These are phyloP conservation scores for Criorhina ranunculi DNA, from an alignment of 2,888 invertebrate species.

Conservation along the genomic window DNA sequence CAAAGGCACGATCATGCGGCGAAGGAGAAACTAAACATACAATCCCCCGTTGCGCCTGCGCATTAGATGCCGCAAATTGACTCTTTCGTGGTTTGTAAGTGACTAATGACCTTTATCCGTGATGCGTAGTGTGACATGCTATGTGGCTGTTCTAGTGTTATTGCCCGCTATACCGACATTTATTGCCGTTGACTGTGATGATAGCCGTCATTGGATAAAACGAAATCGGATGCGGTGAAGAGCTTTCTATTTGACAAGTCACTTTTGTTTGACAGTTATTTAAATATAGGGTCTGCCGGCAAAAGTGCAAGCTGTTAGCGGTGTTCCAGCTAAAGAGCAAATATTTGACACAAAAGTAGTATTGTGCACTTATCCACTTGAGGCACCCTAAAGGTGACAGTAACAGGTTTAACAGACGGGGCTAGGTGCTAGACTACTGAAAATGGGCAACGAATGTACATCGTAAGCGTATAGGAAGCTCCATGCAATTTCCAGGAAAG, in stretches of 20 bases:
- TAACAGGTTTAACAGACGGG: too few relatives aligned
- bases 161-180: not conserved
- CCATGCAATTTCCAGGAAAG: too few relatives aligned
- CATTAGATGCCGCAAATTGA: slow-evolving; percentile 17
- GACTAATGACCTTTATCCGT: slow-evolving; percentile 46
- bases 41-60: slow-evolving; percentile 18
- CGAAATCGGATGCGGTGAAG: slow-evolving; percentile 14
- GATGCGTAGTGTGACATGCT: slow-evolving; percentile 24
- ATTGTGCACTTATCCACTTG: not conserved
- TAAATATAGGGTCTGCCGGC: not conserved
- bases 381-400: too few relatives aligned
- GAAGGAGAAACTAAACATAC: slow-evolving; percentile 6
- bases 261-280: slow-evolving; percentile 34
- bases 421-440: too few relatives aligned
- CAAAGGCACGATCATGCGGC: not conserved
- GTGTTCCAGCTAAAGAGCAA: slow-evolving; percentile 6
- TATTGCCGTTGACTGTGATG: slow-evolving; percentile 1
- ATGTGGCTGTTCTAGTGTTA: not conserved
- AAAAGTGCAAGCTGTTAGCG: slow-evolving; percentile 22
- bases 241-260: slow-evolving; percentile 40
- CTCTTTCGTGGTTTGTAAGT: slow-evolving; percentile 6
- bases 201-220: slow-evolving; percentile 12
- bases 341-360: slow-evolving; percentile 10
- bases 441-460: too few relatives aligned
- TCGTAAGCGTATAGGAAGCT: too few relatives aligned